Percentiles rank a stretch among this genome's conserved stretches.
phyloP scores from a whole-genome alignment of 2,888 invertebrate genomes.

The Osmoderma eremita region DNA sequence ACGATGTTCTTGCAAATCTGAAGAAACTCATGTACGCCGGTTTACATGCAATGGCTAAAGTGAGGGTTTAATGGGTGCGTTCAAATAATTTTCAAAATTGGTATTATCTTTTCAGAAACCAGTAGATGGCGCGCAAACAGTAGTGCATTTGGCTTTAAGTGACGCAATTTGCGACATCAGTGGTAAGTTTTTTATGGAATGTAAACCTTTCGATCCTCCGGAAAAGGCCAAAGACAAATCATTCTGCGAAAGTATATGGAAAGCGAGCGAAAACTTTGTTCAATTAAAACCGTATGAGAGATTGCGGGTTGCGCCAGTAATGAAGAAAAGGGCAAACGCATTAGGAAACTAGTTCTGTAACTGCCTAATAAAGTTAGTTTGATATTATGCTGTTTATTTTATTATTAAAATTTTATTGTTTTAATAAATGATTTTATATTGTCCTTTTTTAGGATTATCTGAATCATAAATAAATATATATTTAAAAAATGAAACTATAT shows the following conservation, averaged over 20 bases:
- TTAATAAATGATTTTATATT: too few species aligned
- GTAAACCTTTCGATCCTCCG: conserved; percentile 69
- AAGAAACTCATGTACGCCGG: conserved; percentile 36
- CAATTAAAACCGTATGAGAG: conserved; percentile 73
- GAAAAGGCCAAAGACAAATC: conserved; percentile 73
- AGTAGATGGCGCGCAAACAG: conserved; percentile 47
- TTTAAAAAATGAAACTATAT: too few species aligned
- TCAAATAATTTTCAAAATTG: not conserved
- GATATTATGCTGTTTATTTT: too few species aligned
- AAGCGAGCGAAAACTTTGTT: conserved; percentile 79
- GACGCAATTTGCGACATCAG: conserved; percentile 41
- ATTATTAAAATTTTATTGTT: too few species aligned
- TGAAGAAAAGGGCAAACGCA: not conserved
- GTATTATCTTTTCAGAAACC: conserved; percentile 42
- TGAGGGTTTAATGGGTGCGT: conserved; percentile 15
- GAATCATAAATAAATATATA: too few species aligned
- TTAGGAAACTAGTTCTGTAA: not conserved
- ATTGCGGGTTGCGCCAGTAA: conserved; percentile 1
- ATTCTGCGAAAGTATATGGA: conserved; percentile 85
- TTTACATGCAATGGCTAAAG: conserved; percentile 32
- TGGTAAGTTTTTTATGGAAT: conserved; percentile 49
- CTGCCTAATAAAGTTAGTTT: not conserved
- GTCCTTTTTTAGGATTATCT: too few species aligned
- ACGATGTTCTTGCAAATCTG: not conserved
- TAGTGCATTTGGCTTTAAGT: conserved; percentile 45